Percentiles rank a stretch among this genome's conserved stretches.
Evolutionary conservation across 2,888 invertebrate species (phyloP).

Genomic region (Lithophane socia): DNA sequence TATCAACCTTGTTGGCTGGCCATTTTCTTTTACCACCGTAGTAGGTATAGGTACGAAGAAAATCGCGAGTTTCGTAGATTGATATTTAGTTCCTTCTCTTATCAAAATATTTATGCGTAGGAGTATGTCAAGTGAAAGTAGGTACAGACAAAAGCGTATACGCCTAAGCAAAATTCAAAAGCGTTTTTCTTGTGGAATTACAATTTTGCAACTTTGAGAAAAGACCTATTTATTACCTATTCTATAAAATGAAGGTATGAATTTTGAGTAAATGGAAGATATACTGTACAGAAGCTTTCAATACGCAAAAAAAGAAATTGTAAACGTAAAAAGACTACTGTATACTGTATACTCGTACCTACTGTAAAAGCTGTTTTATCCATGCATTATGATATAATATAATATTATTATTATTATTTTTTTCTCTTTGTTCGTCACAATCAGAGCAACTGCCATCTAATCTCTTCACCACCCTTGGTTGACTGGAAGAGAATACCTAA

Average conservation of each 20-base stretch:
- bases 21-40: neutral
- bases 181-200: neutral
- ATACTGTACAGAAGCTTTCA: no score
- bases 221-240: neutral
- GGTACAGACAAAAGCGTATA: neutral
- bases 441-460: no score
- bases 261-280: no score
- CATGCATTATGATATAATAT: no score
- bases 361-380: no score
- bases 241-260: neutral
- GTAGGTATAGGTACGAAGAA: neutral
- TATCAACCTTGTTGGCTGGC: neutral
- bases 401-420: no score
- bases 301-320: neutral
- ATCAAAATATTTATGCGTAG: neutral
- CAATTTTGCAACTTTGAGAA: neutral
- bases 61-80: neutral
- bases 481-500: no score
- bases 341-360: no score
- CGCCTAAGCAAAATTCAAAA: neutral
- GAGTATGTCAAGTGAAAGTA: neutral
- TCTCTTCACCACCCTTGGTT: no score
- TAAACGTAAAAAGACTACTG: constrained; percentile 3
- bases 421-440: no score
- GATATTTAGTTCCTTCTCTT: neutral